Base-by-base conservation (phyloP, 2,797 vertebrate genomes). In the Moxostoma hubbsi region DNA sequence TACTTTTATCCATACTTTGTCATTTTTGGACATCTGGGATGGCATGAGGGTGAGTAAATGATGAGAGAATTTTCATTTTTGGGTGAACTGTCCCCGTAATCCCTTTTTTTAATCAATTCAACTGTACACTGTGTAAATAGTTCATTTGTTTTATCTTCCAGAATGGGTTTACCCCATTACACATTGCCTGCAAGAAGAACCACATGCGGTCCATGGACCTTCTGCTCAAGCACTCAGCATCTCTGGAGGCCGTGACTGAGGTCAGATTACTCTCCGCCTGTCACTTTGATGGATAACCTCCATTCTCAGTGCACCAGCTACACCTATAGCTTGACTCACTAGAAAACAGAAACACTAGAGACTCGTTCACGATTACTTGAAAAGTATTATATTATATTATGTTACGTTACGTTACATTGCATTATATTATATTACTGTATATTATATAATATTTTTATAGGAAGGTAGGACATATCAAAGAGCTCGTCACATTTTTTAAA, bases 141-240 rank as follows among this genome's bases (percentile, higher is more conserved):
- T 54, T 70, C n/a, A 55, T 62, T 43, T 76, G 1, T 64, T 73
- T 51, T 36, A 16, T 77, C 13, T 55, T 81, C 70, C 87, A 99
- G 98, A 99, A 99, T 0, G 98, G 98, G 85, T 99, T 99, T 87
- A 99, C 98, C 0, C 97, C 98, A 16, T 93, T 99, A 54, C 97
- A 99, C 73, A 99, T 99, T 0, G 97, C 97, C 86, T 99, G 97
- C 87, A 99, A 99, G 93, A 99, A 99, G 92, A 99, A 97, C 91
- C 97, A 98, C 84, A 93, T 96, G 88, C 93, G 96, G 0, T 97
- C 97, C 81, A 98, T 99, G 97, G 98, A 99, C 84, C 93, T 99
- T 84, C 94, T 99, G 82, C 92, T 99, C 78, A 99, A 98, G 90
- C 97, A 96, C 0, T 97, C 96, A 0, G 97, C 98, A 51, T 98